Percentiles rank a stretch among this genome's conserved stretches.
phyloP scores from a whole-genome alignment of 2,888 invertebrate species.

The Leptopilina myrica region DNA sequence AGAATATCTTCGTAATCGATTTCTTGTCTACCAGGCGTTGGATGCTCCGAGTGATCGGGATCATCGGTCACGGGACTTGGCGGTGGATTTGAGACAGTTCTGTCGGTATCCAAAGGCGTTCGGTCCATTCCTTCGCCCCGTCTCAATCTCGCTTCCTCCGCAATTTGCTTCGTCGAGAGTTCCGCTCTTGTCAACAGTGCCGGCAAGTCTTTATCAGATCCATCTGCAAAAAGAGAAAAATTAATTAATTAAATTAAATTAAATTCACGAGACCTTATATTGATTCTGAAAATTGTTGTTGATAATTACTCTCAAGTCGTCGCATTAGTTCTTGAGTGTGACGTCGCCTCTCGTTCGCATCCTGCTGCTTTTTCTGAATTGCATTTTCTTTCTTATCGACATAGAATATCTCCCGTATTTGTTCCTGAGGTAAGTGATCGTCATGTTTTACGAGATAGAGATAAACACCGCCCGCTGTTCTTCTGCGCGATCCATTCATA shows the following conservation, averaged over 20 bases:
- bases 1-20: constrained; percentile 83
- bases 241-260: constrained; percentile 40
- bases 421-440: constrained; percentile 82
- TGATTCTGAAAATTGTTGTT: background rate
- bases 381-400: constrained; percentile 81
- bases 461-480: constrained; percentile 93
- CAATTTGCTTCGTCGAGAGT: constrained; percentile 77
- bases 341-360: constrained; percentile 79
- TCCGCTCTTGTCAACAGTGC: constrained; percentile 82
- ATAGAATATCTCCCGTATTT: constrained; percentile 83
- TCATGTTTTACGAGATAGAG: constrained; percentile 88
- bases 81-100: constrained; percentile 84
- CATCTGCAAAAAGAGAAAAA: constrained; percentile 60
- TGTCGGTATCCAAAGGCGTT: constrained; percentile 73
- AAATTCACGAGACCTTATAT: background rate
- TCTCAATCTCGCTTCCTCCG: constrained; percentile 78
- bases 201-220: constrained; percentile 81
- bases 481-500: constrained; percentile 87
- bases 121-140: constrained; percentile 74
- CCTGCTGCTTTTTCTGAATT: constrained; percentile 79
- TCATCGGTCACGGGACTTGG: constrained; percentile 89
- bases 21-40: constrained; percentile 70
- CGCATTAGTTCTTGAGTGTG: constrained; percentile 82
- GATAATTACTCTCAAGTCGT: constrained; percentile 69
- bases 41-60: constrained; percentile 72